Conservation (phyloP, 2,113 vertebrate genomes). For the Polyodon spathula region DNA sequence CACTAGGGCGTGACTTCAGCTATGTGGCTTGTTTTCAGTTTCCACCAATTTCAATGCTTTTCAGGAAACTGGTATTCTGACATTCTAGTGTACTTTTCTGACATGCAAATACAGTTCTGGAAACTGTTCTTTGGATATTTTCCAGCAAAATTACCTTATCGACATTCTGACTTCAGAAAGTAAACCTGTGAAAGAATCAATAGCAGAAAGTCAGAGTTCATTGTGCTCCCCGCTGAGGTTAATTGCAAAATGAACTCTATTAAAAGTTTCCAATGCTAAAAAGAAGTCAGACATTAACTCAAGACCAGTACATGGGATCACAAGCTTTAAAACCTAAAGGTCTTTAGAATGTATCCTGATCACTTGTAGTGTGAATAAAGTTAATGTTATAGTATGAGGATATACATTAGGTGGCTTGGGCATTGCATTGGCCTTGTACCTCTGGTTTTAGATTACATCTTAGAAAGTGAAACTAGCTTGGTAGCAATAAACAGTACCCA, state of each 20-base stretch:
- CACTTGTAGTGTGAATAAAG: slow-evolving; percentile 39
- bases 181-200: slow-evolving; percentile 44
- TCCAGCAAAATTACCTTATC: slow-evolving; percentile 61
- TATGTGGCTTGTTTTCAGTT: too few species aligned
- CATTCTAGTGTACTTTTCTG: slow-evolving; percentile 40
- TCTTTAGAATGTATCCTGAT: slow-evolving; percentile 25
- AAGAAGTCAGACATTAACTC: slow-evolving; percentile 57
- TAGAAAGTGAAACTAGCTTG: slow-evolving; percentile 9
- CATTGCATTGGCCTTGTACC: background rate
- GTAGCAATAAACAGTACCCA: slow-evolving; percentile 20
- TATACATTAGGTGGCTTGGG: background rate
- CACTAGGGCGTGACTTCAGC: too few species aligned
- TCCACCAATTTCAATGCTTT: slow-evolving; percentile 25
- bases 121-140: slow-evolving; percentile 53
- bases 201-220: slow-evolving; percentile 57
- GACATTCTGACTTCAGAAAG: slow-evolving; percentile 56
- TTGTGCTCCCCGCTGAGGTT: slow-evolving; percentile 40
- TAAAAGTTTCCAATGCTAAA: slow-evolving; percentile 45
- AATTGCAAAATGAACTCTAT: slow-evolving; percentile 47
- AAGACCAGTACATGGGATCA: slow-evolving; percentile 30
- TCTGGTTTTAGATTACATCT: background rate
- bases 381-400: slow-evolving; percentile 25
- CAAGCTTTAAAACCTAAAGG: slow-evolving; percentile 23
- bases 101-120: slow-evolving; percentile 52
- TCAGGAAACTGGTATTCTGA: slow-evolving; percentile 41